These are phyloP conservation scores for Zosterops japonicus DNA, from an alignment of 2,113 vertebrate species.

Conservation along the genomic window DNA sequence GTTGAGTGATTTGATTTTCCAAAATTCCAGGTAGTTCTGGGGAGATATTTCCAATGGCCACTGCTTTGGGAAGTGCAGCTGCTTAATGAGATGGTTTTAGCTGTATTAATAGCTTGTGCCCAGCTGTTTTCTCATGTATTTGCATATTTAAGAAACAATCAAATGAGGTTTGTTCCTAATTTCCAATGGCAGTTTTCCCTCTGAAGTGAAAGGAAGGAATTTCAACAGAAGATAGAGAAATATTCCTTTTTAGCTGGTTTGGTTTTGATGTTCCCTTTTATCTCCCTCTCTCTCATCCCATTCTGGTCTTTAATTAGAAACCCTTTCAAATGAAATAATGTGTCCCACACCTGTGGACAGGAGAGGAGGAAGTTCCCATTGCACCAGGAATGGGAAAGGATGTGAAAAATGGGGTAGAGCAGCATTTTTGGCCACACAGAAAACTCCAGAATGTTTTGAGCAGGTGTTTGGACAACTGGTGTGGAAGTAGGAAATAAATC, in stretches of 20 bases:
- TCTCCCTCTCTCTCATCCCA: background rate
- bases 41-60: background rate
- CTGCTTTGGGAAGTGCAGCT: background rate
- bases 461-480: background rate
- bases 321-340: background rate
- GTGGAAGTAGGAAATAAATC: too few relatives aligned
- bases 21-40: background rate
- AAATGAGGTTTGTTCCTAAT: background rate
- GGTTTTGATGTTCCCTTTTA: background rate
- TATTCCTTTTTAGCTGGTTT: background rate
- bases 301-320: background rate
- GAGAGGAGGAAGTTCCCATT: background rate
- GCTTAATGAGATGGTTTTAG: background rate
- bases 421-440: background rate
- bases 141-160: background rate
- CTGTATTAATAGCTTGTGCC: background rate
- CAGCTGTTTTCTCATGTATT: background rate
- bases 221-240: background rate
- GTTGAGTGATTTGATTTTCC: background rate
- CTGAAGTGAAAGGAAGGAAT: background rate
- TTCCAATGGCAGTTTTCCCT: background rate
- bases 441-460: background rate
- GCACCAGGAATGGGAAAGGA: background rate
- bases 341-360: background rate
- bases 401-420: background rate